Base-by-base conservation (phyloP, 2,113 vertebrate species). In the Fukomys damarensis region DNA sequence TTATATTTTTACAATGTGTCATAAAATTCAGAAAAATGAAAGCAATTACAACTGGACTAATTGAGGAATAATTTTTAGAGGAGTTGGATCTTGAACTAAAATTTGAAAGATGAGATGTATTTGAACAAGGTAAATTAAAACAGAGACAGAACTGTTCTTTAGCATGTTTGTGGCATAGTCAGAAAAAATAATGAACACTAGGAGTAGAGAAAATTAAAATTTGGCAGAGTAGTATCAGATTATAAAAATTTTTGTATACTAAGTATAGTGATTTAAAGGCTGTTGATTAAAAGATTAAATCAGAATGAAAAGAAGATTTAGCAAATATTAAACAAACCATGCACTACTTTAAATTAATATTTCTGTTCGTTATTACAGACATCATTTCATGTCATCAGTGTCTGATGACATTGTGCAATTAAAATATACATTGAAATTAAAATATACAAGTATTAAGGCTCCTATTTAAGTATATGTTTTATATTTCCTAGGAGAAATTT, bases 61-160 rank as follows among this genome's bases (percentile, higher is more conserved):
- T 49, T 61, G 86, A 61, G 32, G 35, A 59, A 70, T 79, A 1
- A 77, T 58, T 96, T n/a, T 52, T 79, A 63, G 30, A 70, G 9
- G 26, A 90, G 7, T 24, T 63, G 28, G 1, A 19, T 83, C 66
- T 82, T 79, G 16, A 95, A 77, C 24, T 82, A 77, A 43, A 93
- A 52, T 82, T 76, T 81, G 74, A 89, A 94, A 77, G 38, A 83
- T 86, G 54, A 52, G 19, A 93, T 93, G 41, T 14, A 72, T 92
- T 89, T 95, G 63, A 84, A 1, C 81, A 80, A 95, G 12, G 14
- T 88, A 90, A 94, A 90, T 61, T 49, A 89, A 94, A 65, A 65
- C 68, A 94, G 35, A 94, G 58, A 1, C 7, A 68, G 8, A 26
- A 24, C 52, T 43, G 3, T 77, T 77, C 19, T 30, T 65, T 61